These are phyloP conservation scores for Furcula furcula DNA, from an alignment of 2,888 invertebrate species.

Conservation along the genomic window DNA sequence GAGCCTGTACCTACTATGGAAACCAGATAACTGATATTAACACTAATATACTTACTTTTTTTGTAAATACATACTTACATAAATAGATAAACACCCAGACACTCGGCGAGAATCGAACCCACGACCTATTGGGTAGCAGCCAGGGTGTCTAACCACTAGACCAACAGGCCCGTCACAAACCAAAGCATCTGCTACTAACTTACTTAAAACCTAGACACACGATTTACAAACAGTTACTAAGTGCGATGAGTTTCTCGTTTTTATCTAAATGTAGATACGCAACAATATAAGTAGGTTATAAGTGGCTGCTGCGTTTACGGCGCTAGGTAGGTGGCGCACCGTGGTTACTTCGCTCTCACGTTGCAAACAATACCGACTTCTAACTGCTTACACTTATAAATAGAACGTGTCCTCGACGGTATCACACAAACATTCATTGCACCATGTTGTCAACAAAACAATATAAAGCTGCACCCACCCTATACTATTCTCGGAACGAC, in stretches of 20 bases:
- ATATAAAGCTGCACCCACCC: constrained; percentile 63
- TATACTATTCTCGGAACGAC: constrained; percentile 61
- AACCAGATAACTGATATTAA: too few species aligned
- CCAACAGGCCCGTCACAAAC: too few species aligned
- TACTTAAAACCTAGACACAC: too few species aligned
- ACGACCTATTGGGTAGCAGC: too few species aligned
- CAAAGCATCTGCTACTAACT: too few species aligned
- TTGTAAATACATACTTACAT: too few species aligned
- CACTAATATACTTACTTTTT: too few species aligned
- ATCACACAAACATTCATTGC: constrained; percentile 37
- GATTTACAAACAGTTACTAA: too few species aligned
- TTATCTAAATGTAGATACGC: constrained; percentile 5
- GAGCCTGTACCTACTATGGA: too few species aligned
- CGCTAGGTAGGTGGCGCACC: constrained; percentile 20
- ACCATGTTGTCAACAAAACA: constrained; percentile 42
- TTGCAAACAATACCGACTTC: constrained; percentile 17
- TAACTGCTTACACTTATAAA: constrained; percentile 40
- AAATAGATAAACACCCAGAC: too few species aligned
- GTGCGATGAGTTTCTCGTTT: constrained; percentile 3
- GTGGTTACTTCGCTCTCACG: constrained; percentile 25
- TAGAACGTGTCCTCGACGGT: constrained; percentile 40
- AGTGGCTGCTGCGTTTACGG: constrained; percentile 27
- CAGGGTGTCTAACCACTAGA: too few species aligned
- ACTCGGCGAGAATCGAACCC: too few species aligned
- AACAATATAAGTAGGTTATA: constrained; percentile 16